Evolutionary conservation across 2,113 vertebrate species (phyloP).

Genomic region (Brienomyrus brachyistius): DNA sequence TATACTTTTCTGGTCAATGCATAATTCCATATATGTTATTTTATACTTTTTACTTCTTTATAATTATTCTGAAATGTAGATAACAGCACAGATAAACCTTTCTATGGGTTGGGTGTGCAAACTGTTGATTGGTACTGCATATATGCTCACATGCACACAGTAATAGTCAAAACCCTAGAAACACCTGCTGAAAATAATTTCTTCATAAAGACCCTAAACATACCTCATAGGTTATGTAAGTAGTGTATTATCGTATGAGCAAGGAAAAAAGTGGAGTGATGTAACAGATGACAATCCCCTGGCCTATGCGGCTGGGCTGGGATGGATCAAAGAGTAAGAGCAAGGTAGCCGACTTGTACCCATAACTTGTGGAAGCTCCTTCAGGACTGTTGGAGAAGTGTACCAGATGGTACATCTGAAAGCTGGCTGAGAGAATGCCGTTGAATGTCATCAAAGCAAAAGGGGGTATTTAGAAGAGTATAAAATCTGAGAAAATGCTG

Average conservation of each 20-base stretch:
- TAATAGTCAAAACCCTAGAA: too few species aligned
- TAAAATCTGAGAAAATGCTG: background rate
- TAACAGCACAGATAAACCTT: too few species aligned
- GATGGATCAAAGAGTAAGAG: background rate
- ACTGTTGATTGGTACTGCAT: too few species aligned
- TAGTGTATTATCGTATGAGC: background rate
- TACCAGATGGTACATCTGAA: background rate
- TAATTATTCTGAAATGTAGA: too few species aligned
- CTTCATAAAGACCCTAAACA: too few species aligned
- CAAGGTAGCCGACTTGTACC: background rate
- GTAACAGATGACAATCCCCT: background rate
- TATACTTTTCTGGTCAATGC: too few species aligned
- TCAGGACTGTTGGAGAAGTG: background rate
- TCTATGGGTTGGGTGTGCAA: too few species aligned
- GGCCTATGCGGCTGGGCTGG: background rate
- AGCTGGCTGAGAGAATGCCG: background rate
- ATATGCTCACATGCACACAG: too few species aligned
- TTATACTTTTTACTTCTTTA: too few species aligned
- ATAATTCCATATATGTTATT: too few species aligned
- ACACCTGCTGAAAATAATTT: too few species aligned
- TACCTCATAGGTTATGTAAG: background rate
- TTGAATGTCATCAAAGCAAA: background rate
- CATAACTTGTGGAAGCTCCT: background rate
- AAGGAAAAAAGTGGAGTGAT: background rate
- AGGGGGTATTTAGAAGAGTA: background rate